Evolutionary conservation across 2,113 vertebrate genomes (phyloP).

Genomic region (Brachyhypopomus gauderio): DNA sequence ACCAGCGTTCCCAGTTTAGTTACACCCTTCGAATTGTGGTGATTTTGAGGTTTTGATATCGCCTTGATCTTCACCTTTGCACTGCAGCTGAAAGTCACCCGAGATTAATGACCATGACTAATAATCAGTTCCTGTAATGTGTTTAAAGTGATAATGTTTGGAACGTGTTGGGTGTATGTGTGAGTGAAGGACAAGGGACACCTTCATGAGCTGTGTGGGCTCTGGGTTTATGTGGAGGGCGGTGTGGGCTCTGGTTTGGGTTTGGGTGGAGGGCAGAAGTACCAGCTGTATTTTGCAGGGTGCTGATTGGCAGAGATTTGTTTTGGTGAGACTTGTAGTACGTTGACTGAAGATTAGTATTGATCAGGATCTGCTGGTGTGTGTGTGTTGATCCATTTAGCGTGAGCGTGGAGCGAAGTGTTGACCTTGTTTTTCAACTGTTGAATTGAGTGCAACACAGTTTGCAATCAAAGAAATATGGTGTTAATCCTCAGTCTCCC

Average conservation of each 20-base stretch:
- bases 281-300: neutral
- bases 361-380: neutral
- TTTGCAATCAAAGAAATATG: conserved; percentile 5
- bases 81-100: neutral
- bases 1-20: neutral
- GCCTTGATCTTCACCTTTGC: neutral
- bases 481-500: neutral
- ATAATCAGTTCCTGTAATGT: neutral
- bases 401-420: neutral
- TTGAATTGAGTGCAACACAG: neutral
- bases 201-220: too few species aligned
- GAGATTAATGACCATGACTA: neutral
- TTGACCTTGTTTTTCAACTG: conserved; percentile 4
- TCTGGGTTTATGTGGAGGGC: too few species aligned
- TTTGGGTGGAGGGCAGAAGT: neutral
- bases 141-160: neutral
- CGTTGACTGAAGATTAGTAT: neutral
- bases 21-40: too few species aligned
- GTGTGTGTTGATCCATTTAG: neutral
- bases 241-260: neutral
- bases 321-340: neutral
- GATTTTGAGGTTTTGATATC: neutral
- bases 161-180: too few species aligned
- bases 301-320: neutral
- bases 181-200: too few species aligned